Conservation (phyloP, 2,797 vertebrate species). For the Anabas testudineus region DNA sequence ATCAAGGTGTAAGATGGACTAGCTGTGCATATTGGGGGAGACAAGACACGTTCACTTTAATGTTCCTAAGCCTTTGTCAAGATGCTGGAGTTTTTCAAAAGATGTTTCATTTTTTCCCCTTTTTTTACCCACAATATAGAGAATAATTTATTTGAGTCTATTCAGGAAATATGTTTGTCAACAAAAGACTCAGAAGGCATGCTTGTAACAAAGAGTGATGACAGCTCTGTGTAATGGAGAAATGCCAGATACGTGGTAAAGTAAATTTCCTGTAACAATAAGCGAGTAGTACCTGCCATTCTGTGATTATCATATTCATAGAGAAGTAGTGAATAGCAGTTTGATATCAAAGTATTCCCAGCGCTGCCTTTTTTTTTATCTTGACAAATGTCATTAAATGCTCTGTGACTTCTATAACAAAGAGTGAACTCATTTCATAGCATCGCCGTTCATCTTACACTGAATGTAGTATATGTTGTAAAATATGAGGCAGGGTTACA, state of each 20-base stretch:
- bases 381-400: conserved; percentile 13
- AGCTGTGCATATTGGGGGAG: conserved; percentile 66
- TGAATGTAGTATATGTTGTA: conserved; percentile 10
- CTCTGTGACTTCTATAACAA: neutral
- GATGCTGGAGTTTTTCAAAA: conserved; percentile 45
- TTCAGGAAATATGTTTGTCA: conserved; percentile 66
- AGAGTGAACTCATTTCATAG: neutral
- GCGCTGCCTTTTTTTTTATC: neutral
- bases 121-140: conserved; percentile 7
- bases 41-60: conserved; percentile 71
- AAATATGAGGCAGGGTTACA: conserved; percentile 8
- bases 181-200: conserved; percentile 33
- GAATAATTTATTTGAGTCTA: conserved; percentile 50
- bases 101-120: neutral
- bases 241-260: conserved; percentile 34
- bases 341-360: conserved; percentile 18
- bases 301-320: conserved; percentile 25
- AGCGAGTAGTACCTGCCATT: conserved; percentile 33
- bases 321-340: conserved; percentile 21
- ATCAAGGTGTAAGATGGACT: conserved; percentile 60
- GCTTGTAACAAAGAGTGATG: conserved; percentile 49
- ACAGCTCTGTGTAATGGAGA: conserved; percentile 35
- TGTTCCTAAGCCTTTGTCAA: conserved; percentile 73
- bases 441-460: neutral
- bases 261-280: conserved; percentile 41